Evolutionary conservation across 2,888 invertebrate genomes (phyloP), one percentile per base, ranked within the genome.

Genomic region (Acronicta alni): DNA sequence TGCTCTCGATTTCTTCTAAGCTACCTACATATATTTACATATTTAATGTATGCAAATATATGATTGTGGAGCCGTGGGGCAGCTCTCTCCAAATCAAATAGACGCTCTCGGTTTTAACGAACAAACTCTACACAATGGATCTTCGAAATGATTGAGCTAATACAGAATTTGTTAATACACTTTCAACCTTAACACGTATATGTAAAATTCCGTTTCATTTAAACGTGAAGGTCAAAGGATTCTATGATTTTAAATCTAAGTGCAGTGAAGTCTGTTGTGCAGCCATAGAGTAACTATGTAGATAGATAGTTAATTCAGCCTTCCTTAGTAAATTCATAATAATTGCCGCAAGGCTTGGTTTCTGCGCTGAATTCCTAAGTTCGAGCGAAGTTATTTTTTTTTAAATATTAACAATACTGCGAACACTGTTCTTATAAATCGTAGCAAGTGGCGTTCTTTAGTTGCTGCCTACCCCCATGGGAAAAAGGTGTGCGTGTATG

Each of bases 61-160:
- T 48, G 51, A 38, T 57, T 46, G 53, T 32, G 8, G 55, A 67
- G 51, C 43, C 44, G 45, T 10, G 9, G 30, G 51, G 52, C 39
- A 35, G 60, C 77, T 76, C 77, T 76, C 76, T 77, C 76, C 32
- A 48, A 76, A 64, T 30, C 69, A 75, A 77, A 76, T 76, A 71
- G 17, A 55, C 49, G 55, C 53, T 48, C 54, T 54, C 54, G 52
- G 44, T 37, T 72, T 69, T 66, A 67, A 71, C 73, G 62, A 68
- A 60, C 64, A 55, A 61, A 69, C 69, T 75, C 48, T 10, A 67
- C 57, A 72, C 64, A 74, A 74, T 74, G 59, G 61, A 23, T 18
- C 58, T 57, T 68, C 63, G 42, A 68, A 66, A 62, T 72, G 48
- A 62, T 65, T 64, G 57, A 71, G 51, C 61, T 62, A 66, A 76